Evolutionary conservation across 2,888 invertebrate genomes (phyloP).

Genomic region (Noctuana brunneofusca): DNA sequence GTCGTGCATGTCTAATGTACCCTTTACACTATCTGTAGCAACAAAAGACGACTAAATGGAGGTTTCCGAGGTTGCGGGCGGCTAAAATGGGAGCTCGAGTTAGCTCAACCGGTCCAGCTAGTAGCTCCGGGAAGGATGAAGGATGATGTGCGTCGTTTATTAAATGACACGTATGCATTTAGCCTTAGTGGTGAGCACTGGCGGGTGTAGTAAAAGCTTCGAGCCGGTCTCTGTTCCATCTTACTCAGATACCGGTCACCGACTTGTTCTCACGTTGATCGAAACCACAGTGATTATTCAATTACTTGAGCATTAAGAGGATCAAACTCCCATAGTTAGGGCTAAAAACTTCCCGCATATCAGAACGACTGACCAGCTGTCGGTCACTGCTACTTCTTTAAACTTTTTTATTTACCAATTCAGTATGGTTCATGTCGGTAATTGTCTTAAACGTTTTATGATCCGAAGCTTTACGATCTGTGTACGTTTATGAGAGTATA

Average conservation of each 20-base stretch:
- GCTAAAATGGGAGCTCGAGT: no score
- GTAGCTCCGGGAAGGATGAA: no score
- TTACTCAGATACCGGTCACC: conserved; percentile 1
- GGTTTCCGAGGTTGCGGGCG: no score
- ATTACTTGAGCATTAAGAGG: conserved; percentile 23
- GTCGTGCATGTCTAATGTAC: no score
- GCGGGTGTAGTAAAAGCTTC: no score
- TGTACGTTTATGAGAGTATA: neutral
- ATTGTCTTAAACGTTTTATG: conserved; percentile 3
- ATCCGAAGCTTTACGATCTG: neutral
- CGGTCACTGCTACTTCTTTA: conserved; percentile 2
- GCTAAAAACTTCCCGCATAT: conserved; percentile 9
- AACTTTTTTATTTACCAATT: conserved; percentile 5
- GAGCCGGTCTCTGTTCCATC: neutral
- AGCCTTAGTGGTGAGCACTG: neutral
- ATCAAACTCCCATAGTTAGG: conserved; percentile 20
- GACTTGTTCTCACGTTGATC: conserved; percentile 29
- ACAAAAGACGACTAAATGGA: no score
- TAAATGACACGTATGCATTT: no score
- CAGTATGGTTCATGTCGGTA: neutral
- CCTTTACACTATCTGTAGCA: no score
- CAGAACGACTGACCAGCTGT: neutral
- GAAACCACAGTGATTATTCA: conserved; percentile 31
- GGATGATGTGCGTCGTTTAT: no score
- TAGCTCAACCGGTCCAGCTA: no score